Conservation (phyloP, 2,797 vertebrate genomes). For the Liasis olivaceus region DNA sequence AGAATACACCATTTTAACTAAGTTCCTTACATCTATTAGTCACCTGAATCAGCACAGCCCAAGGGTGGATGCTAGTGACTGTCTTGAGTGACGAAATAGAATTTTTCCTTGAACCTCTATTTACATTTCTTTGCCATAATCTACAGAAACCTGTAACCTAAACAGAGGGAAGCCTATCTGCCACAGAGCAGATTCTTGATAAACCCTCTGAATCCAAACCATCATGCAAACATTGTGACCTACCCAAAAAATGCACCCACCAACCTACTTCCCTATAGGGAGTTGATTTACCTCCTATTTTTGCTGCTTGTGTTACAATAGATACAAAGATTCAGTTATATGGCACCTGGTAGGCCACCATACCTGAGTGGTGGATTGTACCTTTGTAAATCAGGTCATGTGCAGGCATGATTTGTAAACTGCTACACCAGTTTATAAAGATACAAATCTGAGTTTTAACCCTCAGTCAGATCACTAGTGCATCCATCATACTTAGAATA, state of each 20-base stretch:
- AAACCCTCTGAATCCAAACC: not conserved
- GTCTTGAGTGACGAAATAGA: not conserved
- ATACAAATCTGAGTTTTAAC: not conserved
- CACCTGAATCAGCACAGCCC: not conserved
- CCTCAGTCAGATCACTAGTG: not conserved
- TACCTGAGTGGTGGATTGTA: not conserved
- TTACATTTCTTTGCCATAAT: not conserved
- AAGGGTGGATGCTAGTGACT: not conserved
- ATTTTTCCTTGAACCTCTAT: not conserved
- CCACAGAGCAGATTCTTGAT: not conserved
- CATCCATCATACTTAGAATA: not conserved
- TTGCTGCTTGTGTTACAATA: not conserved
- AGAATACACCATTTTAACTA: not conserved
- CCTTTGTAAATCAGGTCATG: not conserved
- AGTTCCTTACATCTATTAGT: not conserved
- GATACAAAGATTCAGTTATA: not conserved
- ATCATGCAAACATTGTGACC: not conserved
- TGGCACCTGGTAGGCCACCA: not conserved
- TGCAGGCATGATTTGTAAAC: not conserved
- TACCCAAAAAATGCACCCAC: not conserved
- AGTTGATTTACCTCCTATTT: not conserved
- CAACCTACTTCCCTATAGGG: not conserved
- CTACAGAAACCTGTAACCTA: not conserved
- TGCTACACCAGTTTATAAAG: not conserved
- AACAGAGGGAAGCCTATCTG: not conserved